Percentiles rank a stretch among this genome's conserved stretches.
phyloP scores from a whole-genome alignment of 1,140 invertebrate genomes.

The Diabrotica undecimpunctata region DNA sequence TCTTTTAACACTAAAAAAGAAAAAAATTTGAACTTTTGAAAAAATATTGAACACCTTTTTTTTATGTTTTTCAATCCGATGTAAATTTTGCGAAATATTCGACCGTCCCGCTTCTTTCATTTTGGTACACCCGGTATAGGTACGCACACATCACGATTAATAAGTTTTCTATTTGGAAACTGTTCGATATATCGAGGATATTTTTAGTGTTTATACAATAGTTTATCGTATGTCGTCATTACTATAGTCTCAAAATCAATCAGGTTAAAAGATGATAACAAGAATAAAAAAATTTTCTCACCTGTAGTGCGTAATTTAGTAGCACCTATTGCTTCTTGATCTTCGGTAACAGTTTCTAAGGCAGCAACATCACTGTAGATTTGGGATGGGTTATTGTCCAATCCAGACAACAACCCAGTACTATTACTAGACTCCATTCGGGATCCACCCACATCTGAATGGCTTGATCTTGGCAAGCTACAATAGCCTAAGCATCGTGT shows the following conservation, averaged over 20 bases:
- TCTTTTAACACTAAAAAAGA: conserved; percentile 40
- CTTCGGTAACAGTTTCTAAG: conserved; percentile 47
- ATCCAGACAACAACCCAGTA: conserved; percentile 50
- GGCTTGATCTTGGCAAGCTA: conserved; percentile 76
- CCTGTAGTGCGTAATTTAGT: conserved; percentile 44
- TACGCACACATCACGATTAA: no score
- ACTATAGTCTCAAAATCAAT: no score
- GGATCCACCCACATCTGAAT: conserved; percentile 64
- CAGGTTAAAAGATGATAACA: background rate
- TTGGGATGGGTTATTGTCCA: conserved; percentile 45
- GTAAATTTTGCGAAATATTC: no score
- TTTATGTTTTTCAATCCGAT: background rate
- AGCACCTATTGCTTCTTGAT: conserved; percentile 44
- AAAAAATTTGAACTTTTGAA: background rate
- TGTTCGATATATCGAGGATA: no score
- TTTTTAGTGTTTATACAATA: no score
- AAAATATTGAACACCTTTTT: no score
- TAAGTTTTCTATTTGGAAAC: no score
- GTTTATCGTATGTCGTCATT: no score
- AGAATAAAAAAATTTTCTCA: conserved; percentile 22
- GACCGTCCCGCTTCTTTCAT: no score
- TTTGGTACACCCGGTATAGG: no score
- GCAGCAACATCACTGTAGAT: conserved; percentile 47
- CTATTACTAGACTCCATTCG: conserved; percentile 53
- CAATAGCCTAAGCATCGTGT: conserved; percentile 62